Base-by-base conservation (phyloP, 2,113 vertebrate species). In the Prochilodus magdalenae region DNA sequence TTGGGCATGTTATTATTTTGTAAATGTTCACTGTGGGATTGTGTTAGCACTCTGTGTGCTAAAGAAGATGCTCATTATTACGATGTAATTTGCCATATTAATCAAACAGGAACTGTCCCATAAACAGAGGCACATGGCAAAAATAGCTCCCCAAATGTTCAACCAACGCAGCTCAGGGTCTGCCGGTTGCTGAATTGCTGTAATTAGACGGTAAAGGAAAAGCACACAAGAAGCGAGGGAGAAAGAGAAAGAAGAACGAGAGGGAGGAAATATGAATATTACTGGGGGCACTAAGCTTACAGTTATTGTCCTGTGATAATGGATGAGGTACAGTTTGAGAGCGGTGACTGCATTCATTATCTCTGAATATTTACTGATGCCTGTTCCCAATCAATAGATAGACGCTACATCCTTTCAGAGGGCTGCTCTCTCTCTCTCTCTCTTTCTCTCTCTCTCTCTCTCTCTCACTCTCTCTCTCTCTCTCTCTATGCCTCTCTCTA, bases 311-410 rank as follows among this genome's bases (percentile, higher is more conserved):
- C 51, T 16, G 81, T 73, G 29, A 76, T 87, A 78, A 87, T 87
- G 63, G 69, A 83, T 84, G 83, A 83, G 24, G 71, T 80, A 49
- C 67, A 63, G 77, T 83, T 80, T 80, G 81, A 74, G 77, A 78
- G 55, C 73, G 71, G 40, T 77, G 83, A 72, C 66, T 80, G 60
- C 83, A 82, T 87, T 87, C 83, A 83, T 87, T 84, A 83, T 63
- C 76, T 60, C 72, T 73, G 83, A 69, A 83, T 75, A 87, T 85
- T 83, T 87, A 87, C 86, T 74, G 80, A 69, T 22, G 20, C 63
- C 73, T 83, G 47, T 69, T 60, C 65, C 30, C 13, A 62, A 87
- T 87, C 80, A 70, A 85, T 87, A 82, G 16, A 60, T 33, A 51
- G 24, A 62, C 7, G 11, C 16, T 53, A 30, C 65, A 53, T 53